Evolutionary conservation across 2,888 invertebrate species (phyloP), one percentile per base, ranked within the genome.

Genomic region (Trypoxylon attenuatum): DNA sequence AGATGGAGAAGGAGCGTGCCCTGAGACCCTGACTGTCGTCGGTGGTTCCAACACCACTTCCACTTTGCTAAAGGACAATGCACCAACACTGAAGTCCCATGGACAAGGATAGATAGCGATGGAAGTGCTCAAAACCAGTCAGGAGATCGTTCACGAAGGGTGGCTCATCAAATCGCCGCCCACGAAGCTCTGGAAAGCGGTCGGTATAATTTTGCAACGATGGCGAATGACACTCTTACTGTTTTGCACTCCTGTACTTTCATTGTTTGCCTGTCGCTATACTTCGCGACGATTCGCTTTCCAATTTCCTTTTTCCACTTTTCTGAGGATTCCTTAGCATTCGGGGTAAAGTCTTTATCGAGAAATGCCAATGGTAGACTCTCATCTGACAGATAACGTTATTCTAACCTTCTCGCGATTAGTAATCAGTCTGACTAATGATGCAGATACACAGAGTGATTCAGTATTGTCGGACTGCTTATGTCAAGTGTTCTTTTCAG

Each of bases 151-250:
- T 75, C 93, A 94, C 85, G 95, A 96, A 88, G 98, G 98, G 71
- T 98, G 97, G 97, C 90, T 98, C 81, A 96, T 94, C 66, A 98
- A 98, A 90, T 97, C 97, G 62, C 97, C 97, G 78, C 97, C 97
- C 63, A 93, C 94, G 61, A 96, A 95, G 89, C 93, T 96, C 85
- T 96, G 95, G 93, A 92, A 96, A 91, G 96, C 96, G 88, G 97
- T 97, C 91, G 93, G 95, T 92, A 71, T 90, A 16, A 41, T 50
- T 15, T 21, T 1, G 18, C 6, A 41, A 25, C 6, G 6, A 38
- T 43, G 13, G 6, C 18, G 10, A 22, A 39, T 33, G 2, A 0
- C 18, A 42, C 41, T 27, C 27, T 18, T 8, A 38, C 18, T 22
- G 19, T 8, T 50, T 54, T 41, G 52, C 27, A 22, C 61, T 15